phyloP scores from a whole-genome alignment of 2,888 invertebrate species.

The Loripinus fragilis region DNA sequence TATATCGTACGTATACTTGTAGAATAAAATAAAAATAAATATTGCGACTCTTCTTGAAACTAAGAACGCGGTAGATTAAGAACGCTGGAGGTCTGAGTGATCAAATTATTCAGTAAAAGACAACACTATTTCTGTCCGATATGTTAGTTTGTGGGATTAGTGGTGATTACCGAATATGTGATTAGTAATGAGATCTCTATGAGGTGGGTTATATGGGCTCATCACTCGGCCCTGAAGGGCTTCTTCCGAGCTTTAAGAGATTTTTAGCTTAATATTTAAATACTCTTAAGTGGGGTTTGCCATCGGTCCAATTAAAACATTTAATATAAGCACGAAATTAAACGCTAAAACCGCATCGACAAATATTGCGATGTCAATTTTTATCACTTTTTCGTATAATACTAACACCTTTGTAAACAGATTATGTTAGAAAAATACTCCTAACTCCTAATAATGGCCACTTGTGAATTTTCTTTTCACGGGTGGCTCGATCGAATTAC shows the following conservation, averaged over 20 bases:
- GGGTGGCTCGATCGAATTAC: conserved; percentile 4
- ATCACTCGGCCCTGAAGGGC: not conserved
- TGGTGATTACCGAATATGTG: not conserved
- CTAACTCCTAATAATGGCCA: conserved; percentile 48
- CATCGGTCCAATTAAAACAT: conserved; percentile 34
- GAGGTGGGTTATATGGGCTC: conserved; percentile 16
- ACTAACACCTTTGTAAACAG: conserved; percentile 64
- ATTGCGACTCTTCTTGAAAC: too few species aligned
- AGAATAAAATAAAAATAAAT: too few species aligned
- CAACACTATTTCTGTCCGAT: not conserved
- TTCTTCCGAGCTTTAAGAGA: conserved; percentile 16
- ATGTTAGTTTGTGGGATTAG: conserved; percentile 3
- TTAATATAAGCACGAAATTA: conserved; percentile 32
- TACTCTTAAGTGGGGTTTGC: not conserved
- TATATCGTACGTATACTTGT: too few species aligned
- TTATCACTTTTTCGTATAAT: conserved; percentile 40
- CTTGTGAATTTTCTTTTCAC: conserved; percentile 28
- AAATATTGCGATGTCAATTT: conserved; percentile 43
- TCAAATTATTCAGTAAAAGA: not conserved
- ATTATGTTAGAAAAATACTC: conserved; percentile 64
- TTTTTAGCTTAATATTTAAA: conserved; percentile 17
- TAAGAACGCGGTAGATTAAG: too few species aligned
- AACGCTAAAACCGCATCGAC: conserved; percentile 26
- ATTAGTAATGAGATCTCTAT: not conserved
- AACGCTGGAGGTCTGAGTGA: conserved; percentile 3